phyloP scores from a whole-genome alignment of 1,140 invertebrate species.

The Zaprionus lachaisei region DNA sequence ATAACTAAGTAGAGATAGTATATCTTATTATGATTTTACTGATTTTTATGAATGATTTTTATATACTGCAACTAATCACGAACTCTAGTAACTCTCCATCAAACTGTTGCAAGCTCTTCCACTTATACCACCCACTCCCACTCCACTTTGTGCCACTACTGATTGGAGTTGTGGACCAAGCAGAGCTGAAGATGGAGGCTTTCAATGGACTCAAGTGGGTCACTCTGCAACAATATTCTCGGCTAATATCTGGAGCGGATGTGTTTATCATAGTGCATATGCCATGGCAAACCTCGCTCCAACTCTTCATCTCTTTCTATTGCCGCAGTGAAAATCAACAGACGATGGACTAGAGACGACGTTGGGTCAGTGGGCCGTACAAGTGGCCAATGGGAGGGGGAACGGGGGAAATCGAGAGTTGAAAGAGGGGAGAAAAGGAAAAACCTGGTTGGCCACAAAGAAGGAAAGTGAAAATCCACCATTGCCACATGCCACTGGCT shows the following conservation, averaged over 20 bases:
- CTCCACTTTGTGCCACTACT: too few species aligned
- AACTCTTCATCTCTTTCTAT: background rate
- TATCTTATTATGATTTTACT: too few species aligned
- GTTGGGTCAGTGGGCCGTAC: conserved; percentile 16
- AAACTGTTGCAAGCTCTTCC: too few species aligned
- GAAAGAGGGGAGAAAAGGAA: conserved; percentile 21
- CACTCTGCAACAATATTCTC: conserved; percentile 64
- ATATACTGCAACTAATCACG: too few species aligned
- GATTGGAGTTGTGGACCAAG: background rate
- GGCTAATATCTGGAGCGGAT: conserved; percentile 66
- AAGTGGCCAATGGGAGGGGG: background rate
- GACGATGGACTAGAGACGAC: conserved; percentile 3
- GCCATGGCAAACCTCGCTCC: conserved; percentile 29
- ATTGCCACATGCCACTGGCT: conserved; percentile 21
- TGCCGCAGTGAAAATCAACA: conserved; percentile 35
- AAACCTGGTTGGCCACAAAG: conserved; percentile 35
- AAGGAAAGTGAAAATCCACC: conserved; percentile 56
- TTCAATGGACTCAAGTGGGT: conserved; percentile 57
- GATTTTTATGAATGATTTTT: too few species aligned
- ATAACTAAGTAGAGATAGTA: too few species aligned
- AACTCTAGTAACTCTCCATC: too few species aligned
- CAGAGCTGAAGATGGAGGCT: conserved; percentile 20
- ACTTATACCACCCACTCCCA: too few species aligned
- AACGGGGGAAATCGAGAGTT: conserved; percentile 11
- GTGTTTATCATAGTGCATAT: conserved; percentile 59